Base-by-base conservation (phyloP, 2,888 invertebrate species). In the Brachycybe producta region DNA sequence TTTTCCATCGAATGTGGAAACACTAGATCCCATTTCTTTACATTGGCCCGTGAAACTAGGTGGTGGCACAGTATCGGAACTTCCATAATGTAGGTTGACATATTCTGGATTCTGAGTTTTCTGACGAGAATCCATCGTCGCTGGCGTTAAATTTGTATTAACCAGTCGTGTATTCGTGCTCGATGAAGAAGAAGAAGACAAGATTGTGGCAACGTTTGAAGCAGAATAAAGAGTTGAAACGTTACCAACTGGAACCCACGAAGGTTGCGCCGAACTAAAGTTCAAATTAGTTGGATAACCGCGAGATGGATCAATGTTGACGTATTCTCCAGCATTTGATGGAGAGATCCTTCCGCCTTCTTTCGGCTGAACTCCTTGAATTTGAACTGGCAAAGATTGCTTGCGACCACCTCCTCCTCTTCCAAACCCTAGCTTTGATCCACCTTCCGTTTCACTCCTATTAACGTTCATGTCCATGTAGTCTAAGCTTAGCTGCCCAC, bases 301-400 rank as follows among this genome's bases (percentile, higher is more conserved):
- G 17, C 40, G 38, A 5, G 39, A 24, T 15, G 34, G 21, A 24
- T 53, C 53, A 28, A 53, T 50, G 38, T 46, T 53, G 2, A 53
- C 50, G 24, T 53, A 53, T 23, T 53, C 53, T 13, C 50, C 53
- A 15, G 46, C 27, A 32, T 32, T 32, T 15, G 45, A 39, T 7
- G 51, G 19, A n/a, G 44, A 46, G 19, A 17, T 5, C 3, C 17
- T 19, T 17, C 19, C 24, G 24, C 15, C 15, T 2, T 26, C n/a
- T 3, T 28, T 13, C 13, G 19, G 42, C 7, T 28, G 42, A 2
- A 28, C 2, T 8, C 42, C 42, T 17, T 27, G 24, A 26, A 42
- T 42, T 19, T 23, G 26, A n/a, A 42, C 42, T 3, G 42, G 42
- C 27, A 42, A 17, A 19, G 42, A 42, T 26, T 28, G 17, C 42